phyloP scores from a whole-genome alignment of 2,113 vertebrate species.

The Crotalus horridus region DNA sequence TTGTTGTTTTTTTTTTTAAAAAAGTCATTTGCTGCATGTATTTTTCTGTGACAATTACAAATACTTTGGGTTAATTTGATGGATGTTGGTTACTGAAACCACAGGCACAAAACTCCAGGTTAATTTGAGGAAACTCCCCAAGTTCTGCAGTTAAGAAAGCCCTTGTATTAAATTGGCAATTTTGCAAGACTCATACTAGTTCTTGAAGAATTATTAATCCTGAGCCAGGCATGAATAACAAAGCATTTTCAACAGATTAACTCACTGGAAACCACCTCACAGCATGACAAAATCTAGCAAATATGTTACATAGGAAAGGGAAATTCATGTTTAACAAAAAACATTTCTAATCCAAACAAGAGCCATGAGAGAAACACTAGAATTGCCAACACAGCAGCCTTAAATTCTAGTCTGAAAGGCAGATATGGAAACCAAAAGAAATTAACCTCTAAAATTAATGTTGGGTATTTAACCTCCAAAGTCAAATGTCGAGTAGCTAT shows the following conservation, averaged over 20 bases:
- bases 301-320: conserved; percentile 6
- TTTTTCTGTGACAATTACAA: conserved; percentile 1
- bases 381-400: conserved; percentile 21
- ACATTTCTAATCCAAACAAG: conserved; percentile 33
- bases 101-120: background rate
- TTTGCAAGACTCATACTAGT: background rate
- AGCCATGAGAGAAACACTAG: background rate
- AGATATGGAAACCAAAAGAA: conserved; percentile 32
- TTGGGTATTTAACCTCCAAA: conserved; percentile 7
- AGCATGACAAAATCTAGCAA: conserved; percentile 28
- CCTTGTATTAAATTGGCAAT: background rate
- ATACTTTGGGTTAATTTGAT: conserved; percentile 19
- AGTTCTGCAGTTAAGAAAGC: background rate
- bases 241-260: conserved; percentile 26
- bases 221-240: conserved; percentile 7
- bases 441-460: conserved; percentile 12
- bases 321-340: conserved; percentile 20
- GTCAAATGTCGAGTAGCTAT: background rate
- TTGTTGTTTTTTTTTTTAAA: conserved; percentile 10
- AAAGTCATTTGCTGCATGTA: conserved; percentile 7
- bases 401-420: conserved; percentile 11
- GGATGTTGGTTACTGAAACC: background rate
- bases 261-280: conserved; percentile 23
- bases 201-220: conserved; percentile 27
- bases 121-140: background rate